These are phyloP conservation scores for Xanthia icteritia DNA, from an alignment of 2,888 invertebrate species.

Conservation along the genomic window DNA sequence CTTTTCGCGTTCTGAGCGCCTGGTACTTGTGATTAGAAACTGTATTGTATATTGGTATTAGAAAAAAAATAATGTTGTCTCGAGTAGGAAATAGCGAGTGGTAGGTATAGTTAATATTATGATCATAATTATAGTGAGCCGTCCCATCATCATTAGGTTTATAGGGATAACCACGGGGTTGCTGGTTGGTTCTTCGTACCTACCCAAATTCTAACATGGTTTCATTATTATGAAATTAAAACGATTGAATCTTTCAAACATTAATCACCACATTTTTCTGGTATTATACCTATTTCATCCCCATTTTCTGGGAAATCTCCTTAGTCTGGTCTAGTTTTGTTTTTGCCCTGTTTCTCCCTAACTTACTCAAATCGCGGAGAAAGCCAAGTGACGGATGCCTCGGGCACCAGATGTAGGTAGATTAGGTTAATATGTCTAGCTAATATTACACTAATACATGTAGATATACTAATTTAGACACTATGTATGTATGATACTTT, in stretches of 20 bases:
- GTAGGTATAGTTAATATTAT: too few relatives aligned
- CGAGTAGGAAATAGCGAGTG: not conserved
- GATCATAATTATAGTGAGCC: too few relatives aligned
- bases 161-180: not conserved
- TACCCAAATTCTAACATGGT: not conserved
- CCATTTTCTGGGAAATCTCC: not conserved
- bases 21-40: constrained; percentile 64
- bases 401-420: not conserved
- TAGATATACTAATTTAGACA: not conserved
- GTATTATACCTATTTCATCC: not conserved
- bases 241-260: not conserved
- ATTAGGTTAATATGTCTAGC: not conserved
- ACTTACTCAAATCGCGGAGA: not conserved
- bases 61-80: constrained; percentile 1
- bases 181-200: too few relatives aligned
- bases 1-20: constrained; percentile 56
- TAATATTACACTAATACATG: not conserved
- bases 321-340: not conserved
- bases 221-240: not conserved
- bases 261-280: not conserved
- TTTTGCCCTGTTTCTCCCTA: not conserved
- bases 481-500: not conserved
- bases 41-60: constrained; percentile 55
- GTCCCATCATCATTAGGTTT: not conserved
- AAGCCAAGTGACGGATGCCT: constrained; percentile 5